Base-by-base conservation (phyloP, 2,888 invertebrate species). In the Polyommatus iphigenia region DNA sequence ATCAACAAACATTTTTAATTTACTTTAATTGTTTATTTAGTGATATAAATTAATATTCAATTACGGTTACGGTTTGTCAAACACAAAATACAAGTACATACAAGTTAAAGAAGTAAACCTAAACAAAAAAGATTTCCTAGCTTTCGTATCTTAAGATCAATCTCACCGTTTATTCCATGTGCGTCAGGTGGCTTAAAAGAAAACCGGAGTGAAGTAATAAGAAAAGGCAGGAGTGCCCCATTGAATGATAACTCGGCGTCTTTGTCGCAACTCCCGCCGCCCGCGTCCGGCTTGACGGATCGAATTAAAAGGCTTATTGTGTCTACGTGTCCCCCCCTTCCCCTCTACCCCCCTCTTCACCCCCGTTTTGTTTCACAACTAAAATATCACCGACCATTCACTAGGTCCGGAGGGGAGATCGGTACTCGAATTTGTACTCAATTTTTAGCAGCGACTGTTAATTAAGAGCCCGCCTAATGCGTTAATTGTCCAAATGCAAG, bases 281-380 rank as follows among this genome's bases (percentile, higher is more conserved):
- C 84, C 82, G 88, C 88, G 93, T 91, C 92, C 93, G 91, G 91
- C 93, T 90, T 92, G 94, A 93, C 92, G 94, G 93, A 93, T 94
- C 93, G 93, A 94, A 94, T 93, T 93, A 93, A 93, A 94, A 93
- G 93, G 94, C 93, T 94, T 93, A 94, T 93, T 93, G 93, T 93
- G 94, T 93, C 93, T 91, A 93, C 93, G 93, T 94, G 94, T 93
- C 93, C 91, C 92, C 85, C 85, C 85, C 85, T 7, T 85, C 15
- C 85, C 85, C 85, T 85, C 10, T 83, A 85, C 88, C 89, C 90
- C 88, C 87, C 87, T 84, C 83, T 86, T 85, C 85, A 84, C 80
- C 83, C 86, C 85, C 85, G 84, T 94, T 92, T 93, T 94, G 93
- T 93, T 91, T 92, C 92, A 90, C 90, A 93, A 94, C 94, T 94